Percentiles rank a stretch among this genome's conserved stretches.
Evolutionary conservation across 2,888 invertebrate genomes (phyloP).

Genomic region (Sycophila texana): DNA sequence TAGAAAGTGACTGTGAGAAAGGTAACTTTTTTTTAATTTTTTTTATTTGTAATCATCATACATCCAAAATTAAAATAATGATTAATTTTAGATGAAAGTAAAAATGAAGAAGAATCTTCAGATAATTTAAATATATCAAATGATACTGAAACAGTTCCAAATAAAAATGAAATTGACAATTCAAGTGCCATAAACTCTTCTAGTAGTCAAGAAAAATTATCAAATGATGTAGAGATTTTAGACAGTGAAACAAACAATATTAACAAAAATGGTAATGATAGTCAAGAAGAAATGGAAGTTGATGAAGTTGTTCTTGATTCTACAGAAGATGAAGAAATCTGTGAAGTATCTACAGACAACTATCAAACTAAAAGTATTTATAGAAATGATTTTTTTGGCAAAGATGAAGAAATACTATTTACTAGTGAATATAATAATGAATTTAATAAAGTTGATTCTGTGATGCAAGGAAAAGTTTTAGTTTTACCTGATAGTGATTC

Average conservation of each 20-base stretch:
- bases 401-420: slow-evolving; percentile 53
- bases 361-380: slow-evolving; percentile 58
- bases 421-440: slow-evolving; percentile 53
- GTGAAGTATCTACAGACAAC: slow-evolving; percentile 61
- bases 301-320: slow-evolving; percentile 66
- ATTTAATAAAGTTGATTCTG: slow-evolving; percentile 59
- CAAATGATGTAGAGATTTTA: slow-evolving; percentile 53
- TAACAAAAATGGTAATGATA: slow-evolving; percentile 42
- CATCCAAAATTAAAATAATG: background rate
- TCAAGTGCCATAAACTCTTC: background rate
- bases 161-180: slow-evolving; percentile 18
- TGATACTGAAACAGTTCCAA: slow-evolving; percentile 15
- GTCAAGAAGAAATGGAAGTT: slow-evolving; percentile 51
- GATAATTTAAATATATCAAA: slow-evolving; percentile 7
- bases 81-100: slow-evolving; percentile 21
- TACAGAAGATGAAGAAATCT: slow-evolving; percentile 67
- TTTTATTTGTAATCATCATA: background rate
- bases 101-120: slow-evolving; percentile 1
- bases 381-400: slow-evolving; percentile 30
- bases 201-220: slow-evolving; percentile 26
- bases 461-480: slow-evolving; percentile 76
- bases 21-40: slow-evolving; percentile 12
- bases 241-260: slow-evolving; percentile 33
- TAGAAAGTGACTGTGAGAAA: slow-evolving; percentile 2
- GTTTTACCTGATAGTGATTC: slow-evolving; percentile 82